Evolutionary conservation across 2,888 invertebrate genomes (phyloP), one percentile per base, ranked within the genome.

Genomic region (Acanthacorydalis orientalis): DNA sequence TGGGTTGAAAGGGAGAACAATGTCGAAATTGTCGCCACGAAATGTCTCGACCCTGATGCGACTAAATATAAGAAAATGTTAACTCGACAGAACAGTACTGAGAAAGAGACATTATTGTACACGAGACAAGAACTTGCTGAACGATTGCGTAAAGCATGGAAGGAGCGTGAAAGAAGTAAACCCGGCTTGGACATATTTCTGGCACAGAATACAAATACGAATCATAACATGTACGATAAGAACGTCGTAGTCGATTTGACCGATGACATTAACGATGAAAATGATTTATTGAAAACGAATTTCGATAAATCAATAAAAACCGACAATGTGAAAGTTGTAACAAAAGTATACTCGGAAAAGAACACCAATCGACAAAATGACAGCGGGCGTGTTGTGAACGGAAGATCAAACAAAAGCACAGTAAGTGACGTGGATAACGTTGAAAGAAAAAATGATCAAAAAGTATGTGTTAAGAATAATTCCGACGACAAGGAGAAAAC

Each of bases 181-280:
- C 68, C 73, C 2, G 78, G 77, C 57, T 64, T 78, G 37, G 73
- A 73, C 47, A 78, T 79, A 51, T 75, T 76, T 53, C 59, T 79
- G 46, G 69, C 74, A 0, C 73, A 72, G 51, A 69, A 68, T 15
- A 63, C 66, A n/a, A 40, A 35, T 12, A 60, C 63, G 50, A 67
- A 66, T 15, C 55, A 55, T 50, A 55, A 56, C 44, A n/a, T n/a
- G n/a, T n/a, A n/a, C n/a, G n/a, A n/a, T n/a, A 44, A 48, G 38
- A 49, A 31, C 40, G 11, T 12, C 35, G 31, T 33, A 31, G 33
- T 39, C 11, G 42, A 41, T 41, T 33, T 31, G 7, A 15, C 2
- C 10, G 40, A 32, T 41, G 33, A 47, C 33, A 32, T 33, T n/a
- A 14, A 9, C 37, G 14, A 37, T 2, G 37, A n/a, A 9, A 37